Evolutionary conservation across 2,113 vertebrate genomes (phyloP).

Genomic region (Merops nubicus): DNA sequence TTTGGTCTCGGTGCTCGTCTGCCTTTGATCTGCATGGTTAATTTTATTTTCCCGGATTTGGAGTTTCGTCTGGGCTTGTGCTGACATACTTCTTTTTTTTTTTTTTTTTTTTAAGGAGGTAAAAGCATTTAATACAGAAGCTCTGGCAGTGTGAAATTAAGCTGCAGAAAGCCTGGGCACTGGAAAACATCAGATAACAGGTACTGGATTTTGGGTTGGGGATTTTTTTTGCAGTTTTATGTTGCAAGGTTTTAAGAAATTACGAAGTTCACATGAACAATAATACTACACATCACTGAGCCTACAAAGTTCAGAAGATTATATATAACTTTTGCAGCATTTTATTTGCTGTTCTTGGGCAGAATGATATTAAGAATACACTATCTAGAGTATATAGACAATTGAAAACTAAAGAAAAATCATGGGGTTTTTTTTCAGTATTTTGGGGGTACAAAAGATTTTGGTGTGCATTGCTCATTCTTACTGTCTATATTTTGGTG

Average conservation of each 20-base stretch:
- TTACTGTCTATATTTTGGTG: not conserved
- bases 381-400: not conserved
- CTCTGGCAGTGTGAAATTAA: conserved; percentile 56
- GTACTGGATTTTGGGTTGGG: conserved; percentile 67
- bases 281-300: not conserved
- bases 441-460: not conserved
- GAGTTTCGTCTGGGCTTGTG: conserved; percentile 79
- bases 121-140: conserved; percentile 70
- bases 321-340: not conserved
- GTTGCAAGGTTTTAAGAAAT: not conserved
- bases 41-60: conserved; percentile 84
- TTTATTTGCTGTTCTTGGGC: conserved; percentile 5
- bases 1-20: conserved; percentile 80
- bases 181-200: conserved; percentile 65
- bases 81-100: conserved; percentile 70
- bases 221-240: not conserved
- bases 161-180: conserved; percentile 50
- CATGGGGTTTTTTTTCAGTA: not conserved
- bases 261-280: not conserved
- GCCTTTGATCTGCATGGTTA: conserved; percentile 89
- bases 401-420: not conserved
- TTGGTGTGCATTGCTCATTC: not conserved
- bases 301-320: not conserved
- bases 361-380: not conserved
- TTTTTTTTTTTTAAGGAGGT: conserved; percentile 26